Conservation (phyloP, 2,797 vertebrate genomes). For the Phaenicophaeus curvirostris region DNA sequence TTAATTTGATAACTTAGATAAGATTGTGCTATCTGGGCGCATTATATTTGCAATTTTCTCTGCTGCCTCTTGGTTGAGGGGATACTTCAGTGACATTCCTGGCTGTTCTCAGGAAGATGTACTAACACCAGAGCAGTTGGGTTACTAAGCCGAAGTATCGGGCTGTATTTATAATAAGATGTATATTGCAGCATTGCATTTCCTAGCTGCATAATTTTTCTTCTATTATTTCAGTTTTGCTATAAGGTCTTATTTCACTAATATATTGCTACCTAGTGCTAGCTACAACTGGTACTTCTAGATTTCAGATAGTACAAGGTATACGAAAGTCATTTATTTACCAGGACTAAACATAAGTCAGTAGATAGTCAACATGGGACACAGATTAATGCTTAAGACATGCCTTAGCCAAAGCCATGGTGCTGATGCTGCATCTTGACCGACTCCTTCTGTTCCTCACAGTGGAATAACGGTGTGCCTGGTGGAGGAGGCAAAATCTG, state of each 20-base stretch:
- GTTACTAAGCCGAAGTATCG: neutral
- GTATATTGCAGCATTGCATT: neutral
- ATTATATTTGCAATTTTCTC: slow-evolving; percentile 8
- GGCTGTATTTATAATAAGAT: neutral
- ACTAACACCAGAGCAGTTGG: neutral
- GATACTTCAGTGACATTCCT: neutral
- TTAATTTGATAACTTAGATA: slow-evolving; percentile 69
- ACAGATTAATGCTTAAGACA: neutral
- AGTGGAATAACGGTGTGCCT: neutral
- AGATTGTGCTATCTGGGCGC: slow-evolving; percentile 49
- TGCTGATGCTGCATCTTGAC: neutral
- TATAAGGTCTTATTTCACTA: neutral
- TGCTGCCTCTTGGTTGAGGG: neutral
- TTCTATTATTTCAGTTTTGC: neutral
- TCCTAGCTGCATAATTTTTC: neutral
- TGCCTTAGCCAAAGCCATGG: neutral
- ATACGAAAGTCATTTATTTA: neutral
- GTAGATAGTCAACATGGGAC: neutral
- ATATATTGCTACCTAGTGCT: fast-evolving
- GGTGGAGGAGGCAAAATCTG: neutral
- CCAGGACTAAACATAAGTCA: neutral
- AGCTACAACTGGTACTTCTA: neutral
- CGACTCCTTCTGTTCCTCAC: fast-evolving
- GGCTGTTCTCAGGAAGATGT: neutral
- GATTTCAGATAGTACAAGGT: neutral